These are phyloP conservation scores for Chaetops frenatus DNA, from an alignment of 2,113 vertebrate genomes.

Conservation along the genomic window DNA sequence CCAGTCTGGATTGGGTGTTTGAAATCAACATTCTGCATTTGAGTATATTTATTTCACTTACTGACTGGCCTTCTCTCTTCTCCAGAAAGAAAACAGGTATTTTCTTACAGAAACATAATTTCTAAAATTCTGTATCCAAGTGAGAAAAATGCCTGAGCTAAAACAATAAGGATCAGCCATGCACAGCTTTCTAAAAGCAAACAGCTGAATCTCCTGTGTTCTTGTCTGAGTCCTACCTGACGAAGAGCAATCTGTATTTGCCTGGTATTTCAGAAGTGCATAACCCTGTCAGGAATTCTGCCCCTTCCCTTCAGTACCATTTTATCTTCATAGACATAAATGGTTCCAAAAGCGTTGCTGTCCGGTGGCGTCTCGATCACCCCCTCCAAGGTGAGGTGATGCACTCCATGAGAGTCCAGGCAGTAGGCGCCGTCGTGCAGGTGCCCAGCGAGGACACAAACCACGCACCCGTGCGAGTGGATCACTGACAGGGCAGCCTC, in stretches of 20 bases:
- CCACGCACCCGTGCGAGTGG: conserved; percentile 79
- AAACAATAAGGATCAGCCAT: background rate
- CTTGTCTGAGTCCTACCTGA: background rate
- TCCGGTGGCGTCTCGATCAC: conserved; percentile 86
- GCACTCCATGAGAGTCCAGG: conserved; percentile 76
- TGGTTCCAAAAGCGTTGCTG: conserved; percentile 81
- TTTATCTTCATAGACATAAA: conserved; percentile 83
- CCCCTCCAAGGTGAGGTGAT: conserved; percentile 85
- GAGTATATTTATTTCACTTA: background rate
- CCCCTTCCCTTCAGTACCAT: conserved; percentile 87
- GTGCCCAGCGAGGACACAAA: conserved; percentile 88
- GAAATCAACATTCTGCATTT: background rate
- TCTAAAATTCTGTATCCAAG: background rate
- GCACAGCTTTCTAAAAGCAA: background rate
- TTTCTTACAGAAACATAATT: background rate
- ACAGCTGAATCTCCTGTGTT: background rate
- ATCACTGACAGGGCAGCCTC: conserved; percentile 74
- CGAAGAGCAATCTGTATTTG: background rate
- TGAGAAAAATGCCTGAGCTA: background rate
- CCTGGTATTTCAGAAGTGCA: conserved; percentile 56
- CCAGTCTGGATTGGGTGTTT: background rate
- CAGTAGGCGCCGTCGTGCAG: conserved; percentile 84
- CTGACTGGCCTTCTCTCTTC: background rate
- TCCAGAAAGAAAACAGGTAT: background rate
- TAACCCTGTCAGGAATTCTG: conserved; percentile 74